phyloP scores from a whole-genome alignment of 2,113 vertebrate genomes.

The Callionymus lyra region DNA sequence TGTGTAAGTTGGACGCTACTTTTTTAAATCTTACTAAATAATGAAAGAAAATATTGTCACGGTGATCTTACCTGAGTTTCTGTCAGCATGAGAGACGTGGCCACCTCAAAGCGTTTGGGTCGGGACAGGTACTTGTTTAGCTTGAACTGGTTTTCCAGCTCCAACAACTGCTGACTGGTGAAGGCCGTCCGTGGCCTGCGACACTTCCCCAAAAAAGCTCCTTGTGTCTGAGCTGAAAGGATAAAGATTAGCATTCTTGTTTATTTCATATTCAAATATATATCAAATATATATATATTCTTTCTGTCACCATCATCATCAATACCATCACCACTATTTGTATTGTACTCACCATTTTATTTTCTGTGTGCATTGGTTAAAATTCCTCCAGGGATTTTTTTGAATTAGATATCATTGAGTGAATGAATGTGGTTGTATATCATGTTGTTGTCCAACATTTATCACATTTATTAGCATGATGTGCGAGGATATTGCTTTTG shows the following conservation, averaged over 20 bases:
- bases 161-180: conserved; percentile 75
- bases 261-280: neutral
- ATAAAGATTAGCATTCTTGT: neutral
- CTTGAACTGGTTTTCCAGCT: conserved; percentile 78
- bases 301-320: too few species aligned
- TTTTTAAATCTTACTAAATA: neutral
- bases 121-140: conserved; percentile 77
- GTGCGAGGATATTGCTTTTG: conserved; percentile 50
- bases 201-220: conserved; percentile 70
- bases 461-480: conserved; percentile 5
- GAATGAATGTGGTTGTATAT: neutral
- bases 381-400: neutral
- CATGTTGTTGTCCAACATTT: neutral
- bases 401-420: neutral
- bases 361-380: neutral
- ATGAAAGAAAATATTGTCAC: too few species aligned
- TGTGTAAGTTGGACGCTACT: too few species aligned
- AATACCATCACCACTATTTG: neutral
- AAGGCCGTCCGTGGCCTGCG: conserved; percentile 75
- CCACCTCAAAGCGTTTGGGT: conserved; percentile 77
- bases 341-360: neutral
- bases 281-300: neutral
- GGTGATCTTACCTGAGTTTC: conserved; percentile 68
- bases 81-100: conserved; percentile 74
- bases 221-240: conserved; percentile 47